phyloP scores from a whole-genome alignment of 2,888 invertebrate species.

The Caenorhabditis virilis region DNA sequence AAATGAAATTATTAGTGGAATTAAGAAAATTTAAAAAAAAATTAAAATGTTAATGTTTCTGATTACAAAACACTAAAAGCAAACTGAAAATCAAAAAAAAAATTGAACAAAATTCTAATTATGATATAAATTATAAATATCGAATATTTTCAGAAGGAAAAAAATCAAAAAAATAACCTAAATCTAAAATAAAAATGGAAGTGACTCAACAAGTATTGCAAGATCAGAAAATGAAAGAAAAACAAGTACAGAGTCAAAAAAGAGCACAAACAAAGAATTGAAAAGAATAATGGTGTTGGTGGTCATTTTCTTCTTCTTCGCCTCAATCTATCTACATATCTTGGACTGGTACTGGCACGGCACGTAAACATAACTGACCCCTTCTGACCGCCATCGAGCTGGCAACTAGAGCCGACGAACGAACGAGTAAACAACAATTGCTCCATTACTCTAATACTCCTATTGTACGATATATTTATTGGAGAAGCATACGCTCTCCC shows the following conservation, averaged over 20 bases:
- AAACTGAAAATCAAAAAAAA: not conserved
- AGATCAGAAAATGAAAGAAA: not conserved
- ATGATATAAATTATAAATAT: too few species aligned
- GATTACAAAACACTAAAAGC: not conserved
- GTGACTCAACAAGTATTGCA: not conserved
- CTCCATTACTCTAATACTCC: too few species aligned
- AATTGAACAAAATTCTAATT: too few species aligned
- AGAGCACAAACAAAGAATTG: not conserved
- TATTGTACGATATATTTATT: too few species aligned
- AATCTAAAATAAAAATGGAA: not conserved
- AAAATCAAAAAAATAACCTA: too few species aligned
- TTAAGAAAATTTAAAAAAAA: not conserved
- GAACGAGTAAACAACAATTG: constrained; percentile 32
- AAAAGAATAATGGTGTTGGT: not conserved
- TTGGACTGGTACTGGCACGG: constrained; percentile 23
- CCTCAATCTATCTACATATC: not conserved
- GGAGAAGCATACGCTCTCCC: too few species aligned
- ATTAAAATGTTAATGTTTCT: too few species aligned
- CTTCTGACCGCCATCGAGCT: constrained; percentile 25
- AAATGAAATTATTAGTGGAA: not conserved
- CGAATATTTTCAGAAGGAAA: too few species aligned
- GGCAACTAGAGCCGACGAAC: constrained; percentile 16
- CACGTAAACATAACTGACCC: constrained; percentile 39
- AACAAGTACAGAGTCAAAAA: too few species aligned
- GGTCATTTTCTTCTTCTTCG: not conserved